These are phyloP conservation scores for Chitala chitala DNA, from an alignment of 2,113 vertebrate genomes.

Conservation along the genomic window DNA sequence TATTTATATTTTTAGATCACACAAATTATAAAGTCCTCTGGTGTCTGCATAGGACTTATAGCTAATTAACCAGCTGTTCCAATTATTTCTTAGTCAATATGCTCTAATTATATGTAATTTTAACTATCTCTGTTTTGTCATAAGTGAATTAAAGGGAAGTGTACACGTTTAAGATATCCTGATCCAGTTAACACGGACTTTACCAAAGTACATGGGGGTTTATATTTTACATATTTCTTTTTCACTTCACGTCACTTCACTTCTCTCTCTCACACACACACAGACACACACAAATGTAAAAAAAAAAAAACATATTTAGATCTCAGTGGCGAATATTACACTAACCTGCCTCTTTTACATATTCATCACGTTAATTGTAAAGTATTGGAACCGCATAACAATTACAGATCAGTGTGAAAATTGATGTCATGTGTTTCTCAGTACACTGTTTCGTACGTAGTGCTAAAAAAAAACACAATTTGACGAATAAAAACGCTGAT, in stretches of 20 bases:
- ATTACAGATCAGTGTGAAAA: constrained; percentile 10
- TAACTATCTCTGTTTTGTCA: background rate
- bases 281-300: too few relatives aligned
- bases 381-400: background rate
- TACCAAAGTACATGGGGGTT: too few relatives aligned
- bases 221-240: too few relatives aligned
- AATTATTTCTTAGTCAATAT: constrained; percentile 5
- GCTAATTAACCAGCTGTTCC: background rate
- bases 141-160: background rate
- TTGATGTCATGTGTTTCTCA: background rate
- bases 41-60: background rate
- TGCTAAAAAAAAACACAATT: too few relatives aligned
- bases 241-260: too few relatives aligned
- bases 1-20: constrained; percentile 6
- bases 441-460: too few relatives aligned
- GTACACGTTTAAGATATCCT: background rate
- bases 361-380: too few relatives aligned
- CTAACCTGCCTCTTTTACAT: too few relatives aligned
- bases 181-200: too few relatives aligned
- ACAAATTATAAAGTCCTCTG: background rate
- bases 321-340: too few relatives aligned
- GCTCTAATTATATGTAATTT: constrained; percentile 5
- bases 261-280: too few relatives aligned
- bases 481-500: background rate
- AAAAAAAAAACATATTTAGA: too few relatives aligned